phyloP scores from a whole-genome alignment of 2,888 invertebrate species.

The Drosophila leonis region DNA sequence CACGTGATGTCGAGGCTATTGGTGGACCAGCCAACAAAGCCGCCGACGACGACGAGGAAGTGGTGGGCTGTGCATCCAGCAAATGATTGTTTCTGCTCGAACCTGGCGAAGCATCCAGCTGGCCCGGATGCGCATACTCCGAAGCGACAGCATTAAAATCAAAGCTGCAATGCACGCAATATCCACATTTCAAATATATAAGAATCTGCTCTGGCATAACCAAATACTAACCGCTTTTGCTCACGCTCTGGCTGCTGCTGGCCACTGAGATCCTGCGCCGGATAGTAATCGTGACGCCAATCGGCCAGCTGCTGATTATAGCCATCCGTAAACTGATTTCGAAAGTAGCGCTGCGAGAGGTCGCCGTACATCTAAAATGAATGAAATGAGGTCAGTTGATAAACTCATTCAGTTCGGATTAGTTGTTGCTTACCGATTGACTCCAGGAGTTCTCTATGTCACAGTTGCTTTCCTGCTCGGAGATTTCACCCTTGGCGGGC shows the following conservation, averaged over 20 bases:
- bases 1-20: slow-evolving; percentile 69
- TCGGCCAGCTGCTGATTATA: slow-evolving; percentile 78
- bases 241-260: slow-evolving; percentile 52
- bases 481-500: slow-evolving; percentile 94
- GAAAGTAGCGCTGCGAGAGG: slow-evolving; percentile 83
- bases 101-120: slow-evolving; percentile 46
- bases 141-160: slow-evolving; percentile 62
- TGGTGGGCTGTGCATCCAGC: slow-evolving; percentile 62
- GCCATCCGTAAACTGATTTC: slow-evolving; percentile 75
- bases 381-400: neutral
- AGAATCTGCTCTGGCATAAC: neutral
- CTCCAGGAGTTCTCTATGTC: slow-evolving; percentile 91
- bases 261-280: slow-evolving; percentile 83
- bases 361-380: slow-evolving; percentile 82
- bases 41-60: slow-evolving; percentile 72
- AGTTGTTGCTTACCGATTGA: slow-evolving; percentile 86
- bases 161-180: slow-evolving; percentile 42
- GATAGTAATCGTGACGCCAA: slow-evolving; percentile 84
- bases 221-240: slow-evolving; percentile 71
- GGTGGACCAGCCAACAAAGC: slow-evolving; percentile 82
- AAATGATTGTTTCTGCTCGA: slow-evolving; percentile 48
- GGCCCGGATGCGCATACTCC: slow-evolving; percentile 47
- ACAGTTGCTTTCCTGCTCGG: slow-evolving; percentile 94
- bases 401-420: neutral
- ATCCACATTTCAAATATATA: neutral